These are phyloP conservation scores for Corythoichthys intestinalis DNA, from an alignment of 2,113 vertebrate genomes.

Conservation along the genomic window DNA sequence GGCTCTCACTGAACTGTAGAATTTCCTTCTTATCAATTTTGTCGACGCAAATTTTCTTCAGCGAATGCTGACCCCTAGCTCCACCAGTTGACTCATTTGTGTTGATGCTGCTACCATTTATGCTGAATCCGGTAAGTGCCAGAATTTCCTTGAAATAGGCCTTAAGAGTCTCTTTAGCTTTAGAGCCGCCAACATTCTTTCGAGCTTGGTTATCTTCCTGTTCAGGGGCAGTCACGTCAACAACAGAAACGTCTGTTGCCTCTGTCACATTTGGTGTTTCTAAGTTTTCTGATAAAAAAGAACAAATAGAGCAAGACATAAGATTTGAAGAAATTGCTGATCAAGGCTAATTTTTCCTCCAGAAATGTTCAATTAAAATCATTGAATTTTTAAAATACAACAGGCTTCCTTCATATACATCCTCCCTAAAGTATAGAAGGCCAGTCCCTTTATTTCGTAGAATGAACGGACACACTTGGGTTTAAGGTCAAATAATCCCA, in stretches of 20 bases:
- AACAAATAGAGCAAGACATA: not conserved
- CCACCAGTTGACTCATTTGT: slow-evolving; percentile 83
- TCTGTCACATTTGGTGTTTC: slow-evolving; percentile 23
- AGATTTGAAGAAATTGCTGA: not conserved
- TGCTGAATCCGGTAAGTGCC: slow-evolving; percentile 79
- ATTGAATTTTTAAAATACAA: too few species aligned
- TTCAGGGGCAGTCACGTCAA: slow-evolving; percentile 32
- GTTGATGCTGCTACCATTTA: slow-evolving; percentile 76
- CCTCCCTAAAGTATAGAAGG: not conserved
- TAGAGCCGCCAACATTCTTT: slow-evolving; percentile 58
- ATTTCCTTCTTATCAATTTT: slow-evolving; percentile 87
- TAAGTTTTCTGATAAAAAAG: slow-evolving; percentile 39
- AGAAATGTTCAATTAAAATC: not conserved
- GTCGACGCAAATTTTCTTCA: slow-evolving; percentile 64
- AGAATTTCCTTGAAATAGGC: slow-evolving; percentile 83
- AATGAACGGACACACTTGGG: too few species aligned
- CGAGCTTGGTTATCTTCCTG: slow-evolving; percentile 40
- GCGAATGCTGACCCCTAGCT: slow-evolving; percentile 69
- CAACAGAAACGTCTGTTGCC: slow-evolving; percentile 23
- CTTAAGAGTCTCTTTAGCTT: slow-evolving; percentile 73
- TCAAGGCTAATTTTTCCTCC: not conserved
- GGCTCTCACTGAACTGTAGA: slow-evolving; percentile 85
- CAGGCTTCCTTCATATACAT: not conserved
- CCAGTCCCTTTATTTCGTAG: too few species aligned
- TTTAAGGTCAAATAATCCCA: too few species aligned